These are phyloP conservation scores for Charadrius vociferus DNA, from an alignment of 2,113 vertebrate genomes.

Conservation along the genomic window DNA sequence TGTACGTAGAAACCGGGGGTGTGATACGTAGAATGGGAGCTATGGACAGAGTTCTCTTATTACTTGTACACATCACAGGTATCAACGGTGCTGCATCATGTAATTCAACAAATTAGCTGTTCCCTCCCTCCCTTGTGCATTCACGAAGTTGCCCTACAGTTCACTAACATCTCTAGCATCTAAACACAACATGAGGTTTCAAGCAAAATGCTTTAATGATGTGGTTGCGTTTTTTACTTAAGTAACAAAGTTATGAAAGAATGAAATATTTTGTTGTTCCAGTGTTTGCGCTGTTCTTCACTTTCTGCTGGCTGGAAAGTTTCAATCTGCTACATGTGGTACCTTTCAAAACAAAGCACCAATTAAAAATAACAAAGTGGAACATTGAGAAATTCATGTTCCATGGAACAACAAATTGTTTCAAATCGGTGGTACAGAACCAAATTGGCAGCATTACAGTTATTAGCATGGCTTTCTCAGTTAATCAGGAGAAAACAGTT, in stretches of 20 bases:
- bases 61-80: not conserved
- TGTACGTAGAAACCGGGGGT: not conserved
- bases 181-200: not conserved
- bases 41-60: not conserved
- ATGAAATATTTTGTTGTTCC: not conserved
- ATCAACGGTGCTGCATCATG: not conserved
- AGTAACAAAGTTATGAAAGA: not conserved
- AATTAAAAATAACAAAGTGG: slow-evolving; percentile 41
- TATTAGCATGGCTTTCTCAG: not conserved
- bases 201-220: not conserved
- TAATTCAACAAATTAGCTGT: not conserved
- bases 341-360: slow-evolving; percentile 41
- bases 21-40: not conserved
- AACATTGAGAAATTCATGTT: not conserved
- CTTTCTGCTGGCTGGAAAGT: slow-evolving; percentile 8
- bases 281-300: not conserved
- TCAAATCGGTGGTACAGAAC: not conserved
- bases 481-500: not conserved
- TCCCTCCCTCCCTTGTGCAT: not conserved
- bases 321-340: not conserved
- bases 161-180: not conserved
- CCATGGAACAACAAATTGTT: not conserved
- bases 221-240: not conserved
- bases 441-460: not conserved
- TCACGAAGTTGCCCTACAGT: not conserved